These are phyloP conservation scores for Slavum lentiscoides DNA, from an alignment of 2,888 invertebrate genomes.

Conservation along the genomic window DNA sequence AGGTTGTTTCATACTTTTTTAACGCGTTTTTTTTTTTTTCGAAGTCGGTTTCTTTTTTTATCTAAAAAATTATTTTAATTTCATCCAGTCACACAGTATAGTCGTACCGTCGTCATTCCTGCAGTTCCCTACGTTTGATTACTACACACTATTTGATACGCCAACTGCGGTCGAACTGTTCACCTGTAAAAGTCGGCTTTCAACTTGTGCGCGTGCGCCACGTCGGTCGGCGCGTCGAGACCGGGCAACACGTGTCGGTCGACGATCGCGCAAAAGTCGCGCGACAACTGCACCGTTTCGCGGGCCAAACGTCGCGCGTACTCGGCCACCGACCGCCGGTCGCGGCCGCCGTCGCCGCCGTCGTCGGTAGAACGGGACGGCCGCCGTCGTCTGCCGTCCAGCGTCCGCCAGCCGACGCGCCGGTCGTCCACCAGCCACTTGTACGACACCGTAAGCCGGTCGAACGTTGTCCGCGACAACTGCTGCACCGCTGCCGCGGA, in stretches of 20 bases:
- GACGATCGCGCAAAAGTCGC: background rate
- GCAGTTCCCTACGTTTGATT: no score
- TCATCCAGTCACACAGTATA: no score
- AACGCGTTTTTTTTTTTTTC: no score
- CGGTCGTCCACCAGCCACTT: background rate
- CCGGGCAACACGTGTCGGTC: background rate
- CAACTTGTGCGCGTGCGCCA: background rate
- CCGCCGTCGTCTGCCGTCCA: background rate
- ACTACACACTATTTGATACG: no score
- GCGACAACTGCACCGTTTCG: background rate
- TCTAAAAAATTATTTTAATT: no score
- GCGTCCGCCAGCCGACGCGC: background rate
- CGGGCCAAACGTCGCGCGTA: background rate
- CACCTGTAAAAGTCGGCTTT: conserved; percentile 11
- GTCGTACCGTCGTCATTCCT: no score
- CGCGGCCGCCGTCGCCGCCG: no score
- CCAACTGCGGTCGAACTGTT: no score
- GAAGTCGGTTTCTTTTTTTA: no score
- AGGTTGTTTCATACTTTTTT: no score
- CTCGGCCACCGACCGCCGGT: background rate
- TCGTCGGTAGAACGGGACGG: no score
- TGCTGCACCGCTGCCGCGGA: no score
- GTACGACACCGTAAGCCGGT: background rate
- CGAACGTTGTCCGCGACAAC: background rate
- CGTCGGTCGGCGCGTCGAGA: background rate